Evolutionary conservation across 2,888 invertebrate genomes (phyloP).

Genomic region (Teinopalpus imperialis): DNA sequence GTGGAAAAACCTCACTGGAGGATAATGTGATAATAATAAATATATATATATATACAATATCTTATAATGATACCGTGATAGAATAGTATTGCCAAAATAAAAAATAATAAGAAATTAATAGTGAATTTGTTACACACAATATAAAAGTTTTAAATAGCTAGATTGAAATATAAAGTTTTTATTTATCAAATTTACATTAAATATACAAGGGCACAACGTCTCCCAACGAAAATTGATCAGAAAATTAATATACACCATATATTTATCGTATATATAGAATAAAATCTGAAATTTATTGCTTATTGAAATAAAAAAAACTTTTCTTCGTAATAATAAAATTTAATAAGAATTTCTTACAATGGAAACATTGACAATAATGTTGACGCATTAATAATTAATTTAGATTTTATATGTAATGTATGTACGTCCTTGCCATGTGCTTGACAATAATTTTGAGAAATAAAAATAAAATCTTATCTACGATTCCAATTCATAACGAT

Average conservation of each 20-base stretch:
- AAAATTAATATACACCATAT: slow-evolving; percentile 27
- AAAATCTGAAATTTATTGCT: slow-evolving; percentile 30
- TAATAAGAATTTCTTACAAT: slow-evolving; percentile 31
- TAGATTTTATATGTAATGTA: slow-evolving; percentile 32
- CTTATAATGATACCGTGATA: no score
- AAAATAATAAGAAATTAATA: no score
- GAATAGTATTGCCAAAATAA: no score
- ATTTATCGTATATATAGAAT: slow-evolving; percentile 29
- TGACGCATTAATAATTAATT: slow-evolving; percentile 28
- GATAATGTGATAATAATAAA: no score
- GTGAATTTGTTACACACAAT: no score
- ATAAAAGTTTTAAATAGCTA: no score
- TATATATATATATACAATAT: no score
- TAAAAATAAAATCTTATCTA: background rate
- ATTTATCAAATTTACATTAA: no score
- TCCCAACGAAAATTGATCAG: slow-evolving; percentile 11
- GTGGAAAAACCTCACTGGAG: no score
- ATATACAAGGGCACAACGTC: slow-evolving; percentile 18
- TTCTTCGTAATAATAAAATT: slow-evolving; percentile 16
- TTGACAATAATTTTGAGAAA: slow-evolving; percentile 48
- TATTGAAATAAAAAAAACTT: slow-evolving; percentile 20
- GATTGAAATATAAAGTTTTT: no score
- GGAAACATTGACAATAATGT: slow-evolving; percentile 53
- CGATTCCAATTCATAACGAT: no score
- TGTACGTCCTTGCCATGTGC: slow-evolving; percentile 43